These are phyloP conservation scores for Torymus auratus DNA, from an alignment of 2,888 invertebrate genomes.

Conservation along the genomic window DNA sequence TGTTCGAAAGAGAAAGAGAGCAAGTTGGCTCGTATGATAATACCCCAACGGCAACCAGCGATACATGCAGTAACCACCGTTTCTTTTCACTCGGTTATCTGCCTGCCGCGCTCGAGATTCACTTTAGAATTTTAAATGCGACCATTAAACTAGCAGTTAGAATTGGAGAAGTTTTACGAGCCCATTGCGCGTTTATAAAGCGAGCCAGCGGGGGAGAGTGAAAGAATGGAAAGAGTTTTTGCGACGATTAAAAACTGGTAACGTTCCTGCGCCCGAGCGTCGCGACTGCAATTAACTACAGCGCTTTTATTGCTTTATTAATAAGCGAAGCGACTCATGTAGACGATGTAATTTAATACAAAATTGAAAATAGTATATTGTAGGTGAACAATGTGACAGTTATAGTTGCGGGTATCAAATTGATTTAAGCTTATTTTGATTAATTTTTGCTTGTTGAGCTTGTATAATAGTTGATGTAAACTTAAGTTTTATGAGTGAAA, in stretches of 20 bases:
- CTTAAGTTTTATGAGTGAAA: no score
- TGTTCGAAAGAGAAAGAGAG: neutral
- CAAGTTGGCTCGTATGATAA: constrained; percentile 12
- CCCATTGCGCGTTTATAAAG: neutral
- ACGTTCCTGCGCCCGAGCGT: no score
- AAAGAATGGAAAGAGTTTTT: constrained; percentile 7
- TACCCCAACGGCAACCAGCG: neutral
- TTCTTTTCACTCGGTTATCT: constrained; percentile 13
- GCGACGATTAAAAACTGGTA: constrained; percentile 27
- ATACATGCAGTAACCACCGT: neutral
- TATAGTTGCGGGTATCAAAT: neutral
- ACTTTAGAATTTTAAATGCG: constrained; percentile 46
- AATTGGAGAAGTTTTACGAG: constrained; percentile 44
- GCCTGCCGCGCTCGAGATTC: constrained; percentile 20
- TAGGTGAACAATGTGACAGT: no score
- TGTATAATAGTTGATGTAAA: no score
- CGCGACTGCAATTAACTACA: no score
- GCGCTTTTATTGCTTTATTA: neutral
- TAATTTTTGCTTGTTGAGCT: no score
- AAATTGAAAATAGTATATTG: no score
- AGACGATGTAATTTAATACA: no score
- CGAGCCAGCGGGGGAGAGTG: neutral
- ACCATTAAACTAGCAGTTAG: constrained; percentile 38
- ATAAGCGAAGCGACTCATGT: neutral
- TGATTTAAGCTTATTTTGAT: no score